Conservation (phyloP, 1,140 invertebrate genomes). For the Scaptodrosophila lebanonensis region DNA sequence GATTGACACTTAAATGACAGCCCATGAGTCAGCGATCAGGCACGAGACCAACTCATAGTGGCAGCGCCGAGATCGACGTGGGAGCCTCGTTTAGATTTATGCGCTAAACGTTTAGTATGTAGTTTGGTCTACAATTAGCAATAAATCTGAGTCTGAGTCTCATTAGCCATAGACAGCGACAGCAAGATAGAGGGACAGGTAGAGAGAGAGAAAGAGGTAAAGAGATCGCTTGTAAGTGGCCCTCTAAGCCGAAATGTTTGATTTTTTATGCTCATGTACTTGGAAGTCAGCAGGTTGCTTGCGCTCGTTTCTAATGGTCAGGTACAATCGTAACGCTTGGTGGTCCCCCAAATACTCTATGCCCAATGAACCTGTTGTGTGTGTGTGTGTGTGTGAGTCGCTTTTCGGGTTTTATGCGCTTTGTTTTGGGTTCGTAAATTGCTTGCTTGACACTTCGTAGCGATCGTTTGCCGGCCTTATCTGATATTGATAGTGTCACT, state of each 20-base stretch:
- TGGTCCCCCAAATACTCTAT: constrained; percentile 32
- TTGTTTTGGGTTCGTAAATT: constrained; percentile 74
- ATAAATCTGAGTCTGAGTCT: constrained; percentile 58
- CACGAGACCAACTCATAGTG: constrained; percentile 1
- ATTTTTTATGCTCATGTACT: constrained; percentile 59
- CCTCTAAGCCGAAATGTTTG: constrained; percentile 6
- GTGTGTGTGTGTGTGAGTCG: constrained; percentile 15
- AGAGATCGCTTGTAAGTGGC: constrained; percentile 9
- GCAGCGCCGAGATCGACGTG: constrained; percentile 34
- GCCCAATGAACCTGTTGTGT: constrained; percentile 50
- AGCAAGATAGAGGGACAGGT: too few relatives aligned
- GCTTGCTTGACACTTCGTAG: constrained; percentile 67
- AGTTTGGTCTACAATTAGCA: constrained; percentile 59
- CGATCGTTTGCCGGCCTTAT: constrained; percentile 54
- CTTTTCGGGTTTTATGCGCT: constrained; percentile 40
- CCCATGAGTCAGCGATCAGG: constrained; percentile 34
- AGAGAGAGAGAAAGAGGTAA: too few relatives aligned
- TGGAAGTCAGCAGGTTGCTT: constrained; percentile 68
- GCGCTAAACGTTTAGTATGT: constrained; percentile 39
- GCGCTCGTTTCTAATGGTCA: constrained; percentile 23
- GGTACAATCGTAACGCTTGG: constrained; percentile 40
- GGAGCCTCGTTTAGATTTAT: constrained; percentile 43
- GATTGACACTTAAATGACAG: constrained; percentile 38
- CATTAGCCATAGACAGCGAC: too few relatives aligned
- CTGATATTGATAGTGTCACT: constrained; percentile 65